phyloP scores from a whole-genome alignment of 92 coral and sea anemone species.

The Paragorgia papillata region DNA sequence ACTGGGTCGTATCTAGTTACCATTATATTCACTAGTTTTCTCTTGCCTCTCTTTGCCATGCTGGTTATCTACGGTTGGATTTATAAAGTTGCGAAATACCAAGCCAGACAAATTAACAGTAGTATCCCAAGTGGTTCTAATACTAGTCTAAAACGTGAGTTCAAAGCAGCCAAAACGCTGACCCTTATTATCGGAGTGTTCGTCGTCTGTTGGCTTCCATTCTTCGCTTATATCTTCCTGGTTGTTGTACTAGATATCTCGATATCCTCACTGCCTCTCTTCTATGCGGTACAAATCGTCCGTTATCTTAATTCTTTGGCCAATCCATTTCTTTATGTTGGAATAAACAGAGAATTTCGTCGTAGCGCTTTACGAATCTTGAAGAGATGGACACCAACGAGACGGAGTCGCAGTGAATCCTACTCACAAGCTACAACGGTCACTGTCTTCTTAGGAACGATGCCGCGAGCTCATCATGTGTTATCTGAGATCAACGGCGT shows the following conservation, averaged over 20 bases:
- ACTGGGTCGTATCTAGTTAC: slow-evolving; percentile 72
- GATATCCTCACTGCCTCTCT: neutral
- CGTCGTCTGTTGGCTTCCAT: slow-evolving; percentile 85
- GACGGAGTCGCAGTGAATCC: too few species aligned
- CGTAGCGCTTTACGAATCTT: slow-evolving; percentile 9
- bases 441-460: too few species aligned
- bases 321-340: slow-evolving; percentile 85
- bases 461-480: too few species aligned
- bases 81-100: slow-evolving; percentile 69
- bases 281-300: slow-evolving; percentile 62
- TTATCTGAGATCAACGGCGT: too few species aligned
- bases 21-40: slow-evolving; percentile 74
- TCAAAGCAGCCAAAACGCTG: slow-evolving; percentile 86
- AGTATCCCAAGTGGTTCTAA: slow-evolving; percentile 38
- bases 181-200: slow-evolving; percentile 89
- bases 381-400: neutral
- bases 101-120: slow-evolving; percentile 72
- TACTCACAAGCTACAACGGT: too few species aligned
- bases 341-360: slow-evolving; percentile 86
- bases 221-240: slow-evolving; percentile 49
- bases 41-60: slow-evolving; percentile 74
- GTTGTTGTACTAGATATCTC: neutral
- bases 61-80: slow-evolving; percentile 70
- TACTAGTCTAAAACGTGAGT: slow-evolving; percentile 66
- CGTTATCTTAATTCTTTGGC: slow-evolving; percentile 77